A percentile compares a stretch with the other conserved stretches of the same genome.
Evolutionary conservation across 2,113 vertebrate genomes (phyloP).

Genomic region (Macquaria australasica): DNA sequence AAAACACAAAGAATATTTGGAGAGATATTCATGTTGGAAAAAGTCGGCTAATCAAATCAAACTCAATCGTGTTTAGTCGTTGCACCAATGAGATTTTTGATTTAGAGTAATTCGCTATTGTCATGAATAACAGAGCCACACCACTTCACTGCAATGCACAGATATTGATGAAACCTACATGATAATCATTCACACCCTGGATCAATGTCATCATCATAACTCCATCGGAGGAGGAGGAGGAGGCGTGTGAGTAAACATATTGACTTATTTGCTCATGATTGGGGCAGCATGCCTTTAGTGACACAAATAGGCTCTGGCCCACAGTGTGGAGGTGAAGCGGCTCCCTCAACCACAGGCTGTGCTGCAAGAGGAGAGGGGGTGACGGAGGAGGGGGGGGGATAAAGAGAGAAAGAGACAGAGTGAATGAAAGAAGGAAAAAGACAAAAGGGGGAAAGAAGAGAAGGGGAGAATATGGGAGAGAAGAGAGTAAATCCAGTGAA

Average conservation of each 20-base stretch:
- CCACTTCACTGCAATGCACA: background rate
- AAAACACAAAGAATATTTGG: no score
- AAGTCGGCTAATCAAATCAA: background rate
- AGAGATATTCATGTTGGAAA: background rate
- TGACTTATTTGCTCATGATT: slow-evolving; percentile 44
- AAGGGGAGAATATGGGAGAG: background rate
- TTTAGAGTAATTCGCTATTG: background rate
- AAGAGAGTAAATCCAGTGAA: background rate
- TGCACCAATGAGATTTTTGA: background rate
- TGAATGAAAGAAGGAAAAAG: background rate
- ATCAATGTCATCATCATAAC: slow-evolving; percentile 52
- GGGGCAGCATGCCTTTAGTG: background rate
- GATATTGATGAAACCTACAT: background rate
- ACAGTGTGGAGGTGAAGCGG: background rate
- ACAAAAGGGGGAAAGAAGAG: background rate
- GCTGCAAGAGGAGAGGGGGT: background rate
- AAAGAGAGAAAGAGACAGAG: background rate
- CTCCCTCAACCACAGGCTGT: no score
- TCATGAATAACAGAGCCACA: background rate
- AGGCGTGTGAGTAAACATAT: slow-evolving; percentile 21
- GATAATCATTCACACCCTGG: background rate
- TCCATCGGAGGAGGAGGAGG: background rate
- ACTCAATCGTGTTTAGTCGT: no score
- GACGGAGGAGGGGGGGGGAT: background rate
- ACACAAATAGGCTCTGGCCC: background rate